phyloP scores from a whole-genome alignment of 2,113 vertebrate species.

The Struthidea cinerea region DNA sequence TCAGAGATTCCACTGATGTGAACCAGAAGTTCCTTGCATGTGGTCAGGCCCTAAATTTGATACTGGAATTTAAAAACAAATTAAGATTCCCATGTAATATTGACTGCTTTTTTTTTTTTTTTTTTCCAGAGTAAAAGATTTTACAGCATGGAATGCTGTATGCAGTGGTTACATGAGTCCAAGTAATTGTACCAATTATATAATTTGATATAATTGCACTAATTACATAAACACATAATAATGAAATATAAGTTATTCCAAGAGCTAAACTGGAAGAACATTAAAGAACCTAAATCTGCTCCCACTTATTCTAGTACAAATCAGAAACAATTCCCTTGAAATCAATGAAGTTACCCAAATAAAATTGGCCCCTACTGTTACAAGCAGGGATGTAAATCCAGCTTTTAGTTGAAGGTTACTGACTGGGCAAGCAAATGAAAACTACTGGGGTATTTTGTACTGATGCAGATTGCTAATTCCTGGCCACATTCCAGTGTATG shows the following conservation, averaged over 20 bases:
- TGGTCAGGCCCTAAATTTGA: slow-evolving; percentile 54
- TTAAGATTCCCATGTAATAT: slow-evolving; percentile 60
- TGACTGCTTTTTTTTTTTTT: slow-evolving; percentile 9
- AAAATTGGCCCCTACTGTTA: slow-evolving; percentile 2
- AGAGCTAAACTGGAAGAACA: slow-evolving; percentile 64
- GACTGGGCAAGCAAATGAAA: not conserved
- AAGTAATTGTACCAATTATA: slow-evolving; percentile 60
- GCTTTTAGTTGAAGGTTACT: not conserved
- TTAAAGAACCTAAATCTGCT: slow-evolving; percentile 59
- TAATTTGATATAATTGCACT: slow-evolving; percentile 63
- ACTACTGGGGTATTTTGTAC: not conserved
- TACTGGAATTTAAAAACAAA: slow-evolving; percentile 61
- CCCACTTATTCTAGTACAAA: slow-evolving; percentile 62
- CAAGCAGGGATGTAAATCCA: not conserved
- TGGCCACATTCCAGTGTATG: not conserved
- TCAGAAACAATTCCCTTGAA: slow-evolving; percentile 58
- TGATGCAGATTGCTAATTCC: not conserved
- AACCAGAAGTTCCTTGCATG: slow-evolving; percentile 53
- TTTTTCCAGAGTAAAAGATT: slow-evolving; percentile 28
- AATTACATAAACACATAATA: slow-evolving; percentile 43
- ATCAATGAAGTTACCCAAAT: slow-evolving; percentile 50
- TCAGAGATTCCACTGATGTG: slow-evolving; percentile 37
- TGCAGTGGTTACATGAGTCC: slow-evolving; percentile 57
- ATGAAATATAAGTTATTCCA: slow-evolving; percentile 62
- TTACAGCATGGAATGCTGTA: slow-evolving; percentile 54